Conservation (phyloP, 2,113 vertebrate species). For the Oryzias melastigma region DNA sequence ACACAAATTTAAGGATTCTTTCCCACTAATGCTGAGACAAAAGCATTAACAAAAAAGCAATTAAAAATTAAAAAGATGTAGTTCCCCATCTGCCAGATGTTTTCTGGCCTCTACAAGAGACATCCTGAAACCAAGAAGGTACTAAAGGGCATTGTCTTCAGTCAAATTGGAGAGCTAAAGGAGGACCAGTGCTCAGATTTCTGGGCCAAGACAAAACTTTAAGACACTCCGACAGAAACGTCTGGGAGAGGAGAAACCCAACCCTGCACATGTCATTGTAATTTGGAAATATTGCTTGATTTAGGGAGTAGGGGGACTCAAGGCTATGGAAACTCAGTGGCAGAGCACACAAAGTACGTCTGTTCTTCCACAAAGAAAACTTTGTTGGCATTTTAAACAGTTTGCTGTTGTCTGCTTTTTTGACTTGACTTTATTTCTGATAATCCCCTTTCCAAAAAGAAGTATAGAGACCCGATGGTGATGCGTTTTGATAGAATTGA, state of each 20-base stretch:
- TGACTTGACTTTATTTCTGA: slow-evolving; percentile 24
- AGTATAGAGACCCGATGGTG: slow-evolving; percentile 24
- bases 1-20: too few relatives aligned
- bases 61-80: too few relatives aligned
- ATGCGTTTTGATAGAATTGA: not conserved
- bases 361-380: slow-evolving; percentile 74
- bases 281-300: slow-evolving; percentile 69
- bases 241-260: slow-evolving; percentile 64
- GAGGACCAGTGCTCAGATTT: slow-evolving; percentile 51
- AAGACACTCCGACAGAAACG: slow-evolving; percentile 68
- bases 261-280: slow-evolving; percentile 69
- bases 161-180: slow-evolving; percentile 29
- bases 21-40: not conserved
- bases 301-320: slow-evolving; percentile 59
- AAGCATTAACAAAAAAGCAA: not conserved
- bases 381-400: slow-evolving; percentile 65
- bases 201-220: slow-evolving; percentile 59
- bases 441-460: slow-evolving; percentile 24
- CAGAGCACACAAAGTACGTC: slow-evolving; percentile 63
- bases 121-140: slow-evolving; percentile 37
- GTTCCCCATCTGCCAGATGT: not conserved
- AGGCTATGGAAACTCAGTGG: slow-evolving; percentile 51
- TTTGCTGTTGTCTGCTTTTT: slow-evolving; percentile 50
- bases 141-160: slow-evolving; percentile 53
- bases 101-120: not conserved